Evolutionary conservation across 2,888 invertebrate genomes (phyloP).

Genomic region (Leptothorax acervorum): DNA sequence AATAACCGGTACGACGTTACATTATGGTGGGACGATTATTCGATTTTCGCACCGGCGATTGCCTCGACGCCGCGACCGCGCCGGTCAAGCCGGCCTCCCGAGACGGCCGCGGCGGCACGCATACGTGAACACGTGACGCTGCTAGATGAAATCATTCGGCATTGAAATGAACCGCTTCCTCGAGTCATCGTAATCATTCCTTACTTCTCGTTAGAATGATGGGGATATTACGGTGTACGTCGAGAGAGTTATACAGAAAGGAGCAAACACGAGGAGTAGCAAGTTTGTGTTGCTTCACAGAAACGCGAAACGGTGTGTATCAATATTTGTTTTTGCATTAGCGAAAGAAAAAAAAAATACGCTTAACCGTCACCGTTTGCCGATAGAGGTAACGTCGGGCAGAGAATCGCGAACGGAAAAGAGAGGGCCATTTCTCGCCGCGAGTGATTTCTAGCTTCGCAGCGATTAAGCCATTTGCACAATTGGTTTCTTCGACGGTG

Average conservation of each 20-base stretch:
- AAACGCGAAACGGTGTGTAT: not conserved
- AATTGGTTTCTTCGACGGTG: constrained; percentile 41
- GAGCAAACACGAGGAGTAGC: constrained; percentile 4
- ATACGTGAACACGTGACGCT: constrained; percentile 31
- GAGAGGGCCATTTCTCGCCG: constrained; percentile 1
- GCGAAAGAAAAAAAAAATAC: not conserved
- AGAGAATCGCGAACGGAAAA: not conserved
- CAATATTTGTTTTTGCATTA: constrained; percentile 32
- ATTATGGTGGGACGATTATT: constrained; percentile 54
- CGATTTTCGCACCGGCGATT: constrained; percentile 56
- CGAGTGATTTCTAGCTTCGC: constrained; percentile 12
- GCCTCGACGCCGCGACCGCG: constrained; percentile 40
- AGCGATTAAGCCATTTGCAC: constrained; percentile 54
- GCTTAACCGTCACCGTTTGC: not conserved
- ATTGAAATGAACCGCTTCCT: constrained; percentile 29
- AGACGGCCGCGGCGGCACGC: not conserved
- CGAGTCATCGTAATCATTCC: constrained; percentile 46
- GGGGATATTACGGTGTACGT: constrained; percentile 20
- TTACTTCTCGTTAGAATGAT: constrained; percentile 30
- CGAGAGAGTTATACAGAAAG: not conserved
- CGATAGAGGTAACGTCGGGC: not conserved
- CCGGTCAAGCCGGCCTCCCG: not conserved
- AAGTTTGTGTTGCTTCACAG: not conserved
- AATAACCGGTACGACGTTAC: constrained; percentile 64
- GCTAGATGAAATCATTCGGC: constrained; percentile 41